These are phyloP conservation scores for Gonatopus flavifemur DNA, from an alignment of 1,140 invertebrate species.

Conservation along the genomic window DNA sequence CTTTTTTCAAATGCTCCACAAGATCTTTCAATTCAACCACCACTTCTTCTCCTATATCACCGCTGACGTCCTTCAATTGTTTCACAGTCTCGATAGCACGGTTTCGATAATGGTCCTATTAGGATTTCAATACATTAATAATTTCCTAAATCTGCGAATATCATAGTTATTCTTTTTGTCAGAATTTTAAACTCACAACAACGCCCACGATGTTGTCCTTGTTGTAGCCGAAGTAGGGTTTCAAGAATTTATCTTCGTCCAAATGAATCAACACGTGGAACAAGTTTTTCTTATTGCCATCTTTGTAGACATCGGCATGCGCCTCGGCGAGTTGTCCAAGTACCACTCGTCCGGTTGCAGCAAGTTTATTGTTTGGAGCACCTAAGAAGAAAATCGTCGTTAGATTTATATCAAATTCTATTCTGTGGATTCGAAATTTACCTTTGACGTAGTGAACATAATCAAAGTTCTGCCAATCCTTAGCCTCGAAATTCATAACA, in stretches of 20 bases:
- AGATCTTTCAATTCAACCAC: conserved; percentile 46
- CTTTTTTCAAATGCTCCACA: conserved; percentile 58
- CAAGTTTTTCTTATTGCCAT: conserved; percentile 63
- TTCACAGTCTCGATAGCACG: conserved; percentile 32
- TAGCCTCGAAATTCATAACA: conserved; percentile 54
- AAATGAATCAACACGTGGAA: conserved; percentile 63
- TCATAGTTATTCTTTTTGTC: background rate
- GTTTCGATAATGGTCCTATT: conserved; percentile 30
- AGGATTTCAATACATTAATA: background rate
- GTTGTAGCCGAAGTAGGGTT: conserved; percentile 65
- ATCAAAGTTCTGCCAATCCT: conserved; percentile 62
- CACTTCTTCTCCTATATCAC: conserved; percentile 46
- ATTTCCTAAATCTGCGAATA: background rate
- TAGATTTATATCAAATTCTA: background rate
- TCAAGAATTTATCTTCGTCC: conserved; percentile 69
- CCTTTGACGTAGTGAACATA: conserved; percentile 58
- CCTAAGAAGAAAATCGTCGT: conserved; percentile 32
- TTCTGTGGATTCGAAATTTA: conserved; percentile 28
- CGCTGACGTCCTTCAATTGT: conserved; percentile 50
- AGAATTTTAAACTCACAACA: conserved; percentile 36
- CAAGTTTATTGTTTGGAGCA: conserved; percentile 60
- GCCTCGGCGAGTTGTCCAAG: conserved; percentile 68
- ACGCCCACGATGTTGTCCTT: conserved; percentile 63
- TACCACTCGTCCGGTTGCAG: conserved; percentile 60
- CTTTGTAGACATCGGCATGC: conserved; percentile 59